phyloP scores from a whole-genome alignment of 2,797 vertebrate species.

The Harpagifer antarcticus region DNA sequence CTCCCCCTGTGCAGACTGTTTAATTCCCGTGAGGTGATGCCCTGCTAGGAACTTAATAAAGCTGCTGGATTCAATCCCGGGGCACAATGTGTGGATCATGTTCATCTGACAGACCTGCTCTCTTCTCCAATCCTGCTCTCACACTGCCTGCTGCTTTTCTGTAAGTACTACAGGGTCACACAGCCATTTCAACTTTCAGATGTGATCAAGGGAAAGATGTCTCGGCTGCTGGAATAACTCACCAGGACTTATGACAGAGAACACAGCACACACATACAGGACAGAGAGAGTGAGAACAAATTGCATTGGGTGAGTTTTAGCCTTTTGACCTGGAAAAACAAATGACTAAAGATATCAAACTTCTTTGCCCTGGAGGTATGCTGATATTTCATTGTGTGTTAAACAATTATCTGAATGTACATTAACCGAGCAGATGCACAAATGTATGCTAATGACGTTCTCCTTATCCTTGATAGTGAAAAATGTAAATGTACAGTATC shows the following conservation, averaged over 20 bases:
- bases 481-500: not conserved
- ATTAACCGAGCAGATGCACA: conserved; percentile 1
- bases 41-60: conserved; percentile 78
- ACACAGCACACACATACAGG: conserved; percentile 50
- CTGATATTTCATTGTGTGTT: not conserved
- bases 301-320: conserved; percentile 72
- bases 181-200: conserved; percentile 39
- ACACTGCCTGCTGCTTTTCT: conserved; percentile 56
- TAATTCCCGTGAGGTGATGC: conserved; percentile 75
- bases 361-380: conserved; percentile 10
- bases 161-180: conserved; percentile 65
- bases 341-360: not conserved
- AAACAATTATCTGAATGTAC: not conserved
- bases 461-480: not conserved
- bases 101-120: conserved; percentile 66
- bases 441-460: not conserved
- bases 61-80: conserved; percentile 66
- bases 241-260: conserved; percentile 73
- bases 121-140: conserved; percentile 50
- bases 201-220: conserved; percentile 47
- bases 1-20: conserved; percentile 64
- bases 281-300: conserved; percentile 56
- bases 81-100: conserved; percentile 76
- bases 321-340: conserved; percentile 6
- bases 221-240: conserved; percentile 55